Evolutionary conservation across 2,113 vertebrate species (phyloP), one percentile per base, ranked within the genome.

Genomic region (Neomonachus schauinslandi): DNA sequence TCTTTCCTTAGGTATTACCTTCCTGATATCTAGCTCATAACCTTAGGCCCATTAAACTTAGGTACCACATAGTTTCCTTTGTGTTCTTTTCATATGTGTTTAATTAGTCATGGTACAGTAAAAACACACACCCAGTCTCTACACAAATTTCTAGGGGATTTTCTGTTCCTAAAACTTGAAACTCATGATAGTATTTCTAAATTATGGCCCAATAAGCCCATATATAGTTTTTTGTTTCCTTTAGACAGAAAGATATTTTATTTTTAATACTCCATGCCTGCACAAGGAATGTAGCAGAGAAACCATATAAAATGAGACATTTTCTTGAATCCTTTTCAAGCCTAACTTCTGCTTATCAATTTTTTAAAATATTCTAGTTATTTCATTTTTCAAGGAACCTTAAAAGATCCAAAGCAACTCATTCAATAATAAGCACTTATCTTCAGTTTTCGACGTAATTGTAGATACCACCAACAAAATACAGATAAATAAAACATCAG

Each of bases 261-360:
- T 93, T 97, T 97, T 96, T 87, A 97, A 67, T 81, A 97, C 96
- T 82, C 53, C 76, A 39, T 39, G 51, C 79, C 79, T 81, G 71
- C 51, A 31, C 13, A 92, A 95, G 46, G 57, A 88, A 19, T 88
- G 7, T 53, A 92, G 77, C 61, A 91, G 65, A 89, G 92, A 97
- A 97, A 97, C 96, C 39, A 85, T 53, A 97, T n/a, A 67, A 96
- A 96, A 89, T 63, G 19, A 92, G 28, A 57, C n/a, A 97, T 89
- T 96, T 96, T 96, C 26, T 33, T 59, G n/a, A 89, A 76, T 79
- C 53, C 15, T 88, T 94, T 72, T 86, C 49, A 46, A 80, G 42
- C 4, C 57, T 46, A 59, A 90, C 22, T 92, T 94, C n/a, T 93
- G 39, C 71, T 96, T 92, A 80, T 86, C 51, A 61, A 21, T 88